These are phyloP conservation scores for Dryocosmus kuriphilus DNA, from an alignment of 2,888 invertebrate species.

Conservation along the genomic window DNA sequence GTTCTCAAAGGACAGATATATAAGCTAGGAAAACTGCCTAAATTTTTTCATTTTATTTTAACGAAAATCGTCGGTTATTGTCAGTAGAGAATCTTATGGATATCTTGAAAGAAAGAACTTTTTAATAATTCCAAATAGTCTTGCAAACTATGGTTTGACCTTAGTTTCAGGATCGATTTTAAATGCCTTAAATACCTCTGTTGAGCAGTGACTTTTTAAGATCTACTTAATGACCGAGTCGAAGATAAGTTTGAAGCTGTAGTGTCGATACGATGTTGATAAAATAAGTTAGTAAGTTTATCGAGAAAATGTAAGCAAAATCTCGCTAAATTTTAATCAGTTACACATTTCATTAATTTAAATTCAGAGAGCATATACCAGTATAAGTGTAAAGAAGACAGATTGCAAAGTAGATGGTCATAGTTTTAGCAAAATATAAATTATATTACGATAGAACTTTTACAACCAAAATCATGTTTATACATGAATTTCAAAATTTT, in stretches of 20 bases:
- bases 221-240: not conserved
- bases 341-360: not conserved
- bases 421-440: conserved; percentile 22
- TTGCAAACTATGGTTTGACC: not conserved
- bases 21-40: not conserved
- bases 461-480: conserved; percentile 18
- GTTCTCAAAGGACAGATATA: not conserved
- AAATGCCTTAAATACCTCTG: conserved; percentile 9
- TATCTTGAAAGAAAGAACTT: not conserved
- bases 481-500: conserved; percentile 28
- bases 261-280: not conserved
- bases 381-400: not conserved
- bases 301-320: not conserved
- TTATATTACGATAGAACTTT: conserved; percentile 7
- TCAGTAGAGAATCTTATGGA: not conserved
- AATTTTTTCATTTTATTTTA: not conserved
- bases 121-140: not conserved
- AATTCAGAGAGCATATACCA: not conserved
- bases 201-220: not conserved
- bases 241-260: not conserved
- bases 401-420: not conserved
- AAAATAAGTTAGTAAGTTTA: not conserved
- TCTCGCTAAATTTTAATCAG: not conserved
- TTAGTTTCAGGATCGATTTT: not conserved
- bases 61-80: not conserved